Evolutionary conservation across 2,888 invertebrate species (phyloP), one percentile per base, ranked within the genome.

Genomic region (Danaus chrysippus): DNA sequence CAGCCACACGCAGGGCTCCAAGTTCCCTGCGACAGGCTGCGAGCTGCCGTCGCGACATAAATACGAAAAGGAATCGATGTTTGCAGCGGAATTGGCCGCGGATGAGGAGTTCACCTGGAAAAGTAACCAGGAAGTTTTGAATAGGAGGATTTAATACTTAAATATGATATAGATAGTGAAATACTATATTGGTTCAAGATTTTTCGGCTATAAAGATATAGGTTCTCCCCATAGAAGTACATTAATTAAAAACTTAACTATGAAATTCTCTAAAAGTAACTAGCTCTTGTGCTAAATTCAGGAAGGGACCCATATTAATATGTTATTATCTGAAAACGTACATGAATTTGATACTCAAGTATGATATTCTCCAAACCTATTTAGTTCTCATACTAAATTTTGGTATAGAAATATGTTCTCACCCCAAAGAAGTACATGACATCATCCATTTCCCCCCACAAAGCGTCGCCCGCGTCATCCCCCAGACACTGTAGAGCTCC

Each of bases 401-500:
- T n/a, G n/a, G n/a, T n/a, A n/a, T n/a, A n/a, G n/a, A n/a, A n/a
- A n/a, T n/a, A n/a, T n/a, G n/a, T n/a, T n/a, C 82, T 79, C 73
- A 94, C 93, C 73, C 93, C 93, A 73, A 96, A 96, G 75, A 94
- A 94, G 42, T 88, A 78, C 19, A 79, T 78, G 11, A 94, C 93
- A 74, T 95, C 95, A 68, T 94, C 94, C 0, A 94, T 86, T 68
- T 95, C 94, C 0, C 95, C 94, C 96, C 96, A 97, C 1, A 95
- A 95, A 41, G 97, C 93, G 77, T 97, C 96, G 0, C 97, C 98
- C 0, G 91, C 92, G 12, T 94, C 94, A 66, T 95, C 95, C 0
- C 94, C 93, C 19, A 98, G 88, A 73, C 98, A 98, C 42, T 93
- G 90, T 3, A 98, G 88, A 0, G 96, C 94, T 0, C 98, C 98